Conservation (phyloP, 2,113 vertebrate genomes). For the Himantopus leucocephalus region DNA sequence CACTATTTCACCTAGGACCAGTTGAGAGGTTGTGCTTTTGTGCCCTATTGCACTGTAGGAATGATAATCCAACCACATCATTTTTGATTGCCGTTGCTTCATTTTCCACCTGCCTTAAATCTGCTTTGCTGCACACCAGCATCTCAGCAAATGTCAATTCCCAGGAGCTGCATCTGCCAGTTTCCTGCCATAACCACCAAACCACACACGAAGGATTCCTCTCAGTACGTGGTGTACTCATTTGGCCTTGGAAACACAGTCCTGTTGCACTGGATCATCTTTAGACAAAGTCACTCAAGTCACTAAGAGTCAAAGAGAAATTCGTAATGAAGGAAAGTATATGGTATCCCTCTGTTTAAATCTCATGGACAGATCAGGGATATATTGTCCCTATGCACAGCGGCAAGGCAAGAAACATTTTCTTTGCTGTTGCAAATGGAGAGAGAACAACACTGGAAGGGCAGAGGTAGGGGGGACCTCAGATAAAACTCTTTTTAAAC, state of each 20-base stretch:
- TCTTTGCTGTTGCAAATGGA: background rate
- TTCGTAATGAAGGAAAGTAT: background rate
- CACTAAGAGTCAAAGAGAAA: background rate
- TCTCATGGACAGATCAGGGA: background rate
- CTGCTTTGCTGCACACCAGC: background rate
- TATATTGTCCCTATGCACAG: background rate
- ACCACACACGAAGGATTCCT: conserved; percentile 1
- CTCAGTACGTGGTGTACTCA: background rate
- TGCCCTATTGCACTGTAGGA: background rate
- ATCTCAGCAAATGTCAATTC: background rate
- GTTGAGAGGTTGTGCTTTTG: background rate
- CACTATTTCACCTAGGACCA: background rate
- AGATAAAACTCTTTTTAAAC: background rate
- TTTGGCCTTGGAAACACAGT: background rate
- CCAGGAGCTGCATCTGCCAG: background rate
- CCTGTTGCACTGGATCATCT: background rate
- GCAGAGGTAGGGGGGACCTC: background rate
- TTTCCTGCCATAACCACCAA: conserved; percentile 34
- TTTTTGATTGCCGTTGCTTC: background rate
- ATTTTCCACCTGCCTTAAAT: conserved; percentile 37
- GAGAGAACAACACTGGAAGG: background rate
- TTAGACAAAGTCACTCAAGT: background rate
- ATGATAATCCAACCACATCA: background rate
- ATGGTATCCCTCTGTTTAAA: background rate
- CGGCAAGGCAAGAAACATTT: background rate